A percentile compares a stretch with the other conserved stretches of the same genome.
Conservation (phyloP, 2,797 vertebrate genomes). For the Babyrousa celebensis region DNA sequence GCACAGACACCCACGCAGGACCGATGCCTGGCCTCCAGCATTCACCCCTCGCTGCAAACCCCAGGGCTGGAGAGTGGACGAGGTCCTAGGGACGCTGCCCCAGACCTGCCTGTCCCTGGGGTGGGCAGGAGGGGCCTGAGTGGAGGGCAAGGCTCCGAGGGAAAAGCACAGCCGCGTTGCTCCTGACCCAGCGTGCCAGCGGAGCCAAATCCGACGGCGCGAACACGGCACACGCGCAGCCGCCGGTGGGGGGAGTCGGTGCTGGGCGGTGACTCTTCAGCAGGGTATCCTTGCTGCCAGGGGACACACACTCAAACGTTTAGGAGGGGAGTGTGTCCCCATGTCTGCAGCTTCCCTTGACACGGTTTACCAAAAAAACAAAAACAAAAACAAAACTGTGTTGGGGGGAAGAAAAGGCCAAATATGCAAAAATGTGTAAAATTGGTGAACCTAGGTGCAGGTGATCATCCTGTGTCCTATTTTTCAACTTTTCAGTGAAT, state of each 20-base stretch:
- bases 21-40: too few relatives aligned
- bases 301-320: too few relatives aligned
- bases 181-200: not conserved
- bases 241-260: too few relatives aligned
- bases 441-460: not conserved
- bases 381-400: not conserved
- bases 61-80: too few relatives aligned
- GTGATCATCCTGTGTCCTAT: not conserved
- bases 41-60: too few relatives aligned
- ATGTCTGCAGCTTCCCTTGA: not conserved
- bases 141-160: not conserved
- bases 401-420: not conserved
- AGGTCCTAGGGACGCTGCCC: too few relatives aligned
- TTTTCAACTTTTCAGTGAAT: not conserved
- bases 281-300: not conserved
- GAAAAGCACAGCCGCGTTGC: not conserved
- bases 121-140: not conserved
- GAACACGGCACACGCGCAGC: accelerated
- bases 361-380: not conserved
- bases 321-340: not conserved
- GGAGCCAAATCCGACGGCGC: not conserved
- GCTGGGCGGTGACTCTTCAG: not conserved
- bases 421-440: not conserved
- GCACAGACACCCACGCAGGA: too few relatives aligned
- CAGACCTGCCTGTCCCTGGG: too few relatives aligned